Percentiles rank a stretch among this genome's conserved stretches.
Evolutionary conservation across 1,140 invertebrate species (phyloP).

Genomic region (Ladona fulva): DNA sequence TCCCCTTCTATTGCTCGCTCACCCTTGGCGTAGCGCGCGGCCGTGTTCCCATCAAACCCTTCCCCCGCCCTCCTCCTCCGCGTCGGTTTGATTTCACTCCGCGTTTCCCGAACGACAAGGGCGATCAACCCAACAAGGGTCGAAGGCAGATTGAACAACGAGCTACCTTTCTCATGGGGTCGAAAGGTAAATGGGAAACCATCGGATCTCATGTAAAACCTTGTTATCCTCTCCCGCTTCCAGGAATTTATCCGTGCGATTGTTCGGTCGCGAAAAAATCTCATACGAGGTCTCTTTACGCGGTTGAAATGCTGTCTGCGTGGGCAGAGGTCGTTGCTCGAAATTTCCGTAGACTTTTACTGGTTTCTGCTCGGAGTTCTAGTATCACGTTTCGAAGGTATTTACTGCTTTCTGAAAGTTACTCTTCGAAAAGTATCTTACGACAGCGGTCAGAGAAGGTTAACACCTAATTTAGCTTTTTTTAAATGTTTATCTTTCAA

Average conservation of each 20-base stretch:
- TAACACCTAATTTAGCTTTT: no score
- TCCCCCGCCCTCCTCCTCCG: background rate
- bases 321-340: no score
- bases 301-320: no score
- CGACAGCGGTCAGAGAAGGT: no score
- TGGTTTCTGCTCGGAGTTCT: no score
- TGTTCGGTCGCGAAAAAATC: no score
- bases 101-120: background rate
- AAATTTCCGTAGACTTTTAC: no score
- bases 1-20: background rate
- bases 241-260: background rate
- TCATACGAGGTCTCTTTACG: no score
- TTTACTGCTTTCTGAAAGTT: no score
- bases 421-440: no score
- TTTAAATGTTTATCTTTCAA: no score
- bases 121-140: constrained; percentile 1
- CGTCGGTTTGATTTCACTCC: background rate
- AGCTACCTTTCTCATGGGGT: background rate
- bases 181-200: background rate
- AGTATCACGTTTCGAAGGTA: no score
- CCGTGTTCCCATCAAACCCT: background rate
- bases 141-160: background rate
- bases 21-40: background rate
- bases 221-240: background rate
- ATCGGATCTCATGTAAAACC: background rate